phyloP scores from a whole-genome alignment of 2,113 vertebrate genomes.

The Marmota monax region DNA sequence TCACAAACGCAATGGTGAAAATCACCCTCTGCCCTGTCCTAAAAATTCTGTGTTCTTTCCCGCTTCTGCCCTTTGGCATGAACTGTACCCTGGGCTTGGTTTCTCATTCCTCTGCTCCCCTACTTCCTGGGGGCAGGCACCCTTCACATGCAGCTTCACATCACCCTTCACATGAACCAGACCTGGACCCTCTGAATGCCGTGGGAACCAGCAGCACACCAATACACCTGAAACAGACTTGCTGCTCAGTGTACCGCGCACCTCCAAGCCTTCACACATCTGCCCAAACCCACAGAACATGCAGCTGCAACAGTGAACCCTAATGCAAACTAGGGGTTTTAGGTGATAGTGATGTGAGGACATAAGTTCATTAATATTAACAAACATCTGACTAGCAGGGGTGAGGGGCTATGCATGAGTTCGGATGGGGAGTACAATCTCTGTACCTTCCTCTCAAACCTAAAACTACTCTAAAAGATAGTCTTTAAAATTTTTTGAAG shows the following conservation, averaged over 20 bases:
- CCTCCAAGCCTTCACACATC: background rate
- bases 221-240: background rate
- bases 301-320: background rate
- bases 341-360: background rate
- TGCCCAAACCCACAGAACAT: background rate
- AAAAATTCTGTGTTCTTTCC: background rate
- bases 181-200: background rate
- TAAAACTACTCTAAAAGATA: too few relatives aligned
- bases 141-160: background rate
- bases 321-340: background rate
- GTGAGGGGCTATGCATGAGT: rapidly evolving
- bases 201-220: background rate
- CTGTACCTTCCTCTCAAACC: background rate
- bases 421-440: background rate
- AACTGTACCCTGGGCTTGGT: background rate
- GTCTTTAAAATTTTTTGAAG: too few relatives aligned
- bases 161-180: too few relatives aligned
- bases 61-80: background rate
- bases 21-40: background rate
- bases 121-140: background rate
- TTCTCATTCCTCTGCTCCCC: background rate
- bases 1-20: background rate
- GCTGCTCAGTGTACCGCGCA: background rate
- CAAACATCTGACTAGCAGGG: rapidly evolving
- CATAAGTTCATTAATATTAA: background rate